Percentiles rank a stretch among this genome's conserved stretches.
Conservation (phyloP, 2,888 invertebrate genomes). For the Oasisia sp. region DNA sequence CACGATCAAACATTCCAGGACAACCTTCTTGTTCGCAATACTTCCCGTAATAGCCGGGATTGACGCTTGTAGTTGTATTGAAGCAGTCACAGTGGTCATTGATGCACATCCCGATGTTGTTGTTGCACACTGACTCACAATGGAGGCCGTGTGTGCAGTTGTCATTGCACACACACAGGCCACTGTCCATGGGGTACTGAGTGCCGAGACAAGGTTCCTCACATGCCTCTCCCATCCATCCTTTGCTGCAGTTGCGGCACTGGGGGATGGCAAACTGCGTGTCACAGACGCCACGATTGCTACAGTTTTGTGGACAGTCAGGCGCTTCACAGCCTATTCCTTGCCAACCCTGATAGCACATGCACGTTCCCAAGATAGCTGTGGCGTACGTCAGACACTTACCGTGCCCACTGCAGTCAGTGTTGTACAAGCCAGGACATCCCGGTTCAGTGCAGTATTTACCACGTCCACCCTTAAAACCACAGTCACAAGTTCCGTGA, state of each 20-base stretch:
- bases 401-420: slow-evolving; percentile 49
- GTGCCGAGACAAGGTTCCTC: slow-evolving; percentile 48
- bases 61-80: neutral
- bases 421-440: slow-evolving; percentile 47
- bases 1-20: slow-evolving; percentile 29
- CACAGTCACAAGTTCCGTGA: slow-evolving; percentile 48
- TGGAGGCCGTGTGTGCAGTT: slow-evolving; percentile 39
- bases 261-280: slow-evolving; percentile 38
- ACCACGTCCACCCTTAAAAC: slow-evolving; percentile 47
- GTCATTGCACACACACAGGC: slow-evolving; percentile 35
- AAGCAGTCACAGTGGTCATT: slow-evolving; percentile 38
- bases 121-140: slow-evolving; percentile 41
- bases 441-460: slow-evolving; percentile 47
- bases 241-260: slow-evolving; percentile 47
- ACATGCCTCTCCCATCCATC: slow-evolving; percentile 55
- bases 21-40: slow-evolving; percentile 32
- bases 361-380: slow-evolving; percentile 32
- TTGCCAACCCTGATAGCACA: slow-evolving; percentile 44
- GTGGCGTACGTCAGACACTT: slow-evolving; percentile 42
- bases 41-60: slow-evolving; percentile 35
- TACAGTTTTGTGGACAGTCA: slow-evolving; percentile 49
- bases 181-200: slow-evolving; percentile 31
- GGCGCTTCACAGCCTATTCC: slow-evolving; percentile 38
- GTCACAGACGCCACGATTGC: slow-evolving; percentile 42
- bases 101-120: slow-evolving; percentile 39